Conservation (phyloP, 2,113 vertebrate species). For the Paradoxurus hermaphroditus region DNA sequence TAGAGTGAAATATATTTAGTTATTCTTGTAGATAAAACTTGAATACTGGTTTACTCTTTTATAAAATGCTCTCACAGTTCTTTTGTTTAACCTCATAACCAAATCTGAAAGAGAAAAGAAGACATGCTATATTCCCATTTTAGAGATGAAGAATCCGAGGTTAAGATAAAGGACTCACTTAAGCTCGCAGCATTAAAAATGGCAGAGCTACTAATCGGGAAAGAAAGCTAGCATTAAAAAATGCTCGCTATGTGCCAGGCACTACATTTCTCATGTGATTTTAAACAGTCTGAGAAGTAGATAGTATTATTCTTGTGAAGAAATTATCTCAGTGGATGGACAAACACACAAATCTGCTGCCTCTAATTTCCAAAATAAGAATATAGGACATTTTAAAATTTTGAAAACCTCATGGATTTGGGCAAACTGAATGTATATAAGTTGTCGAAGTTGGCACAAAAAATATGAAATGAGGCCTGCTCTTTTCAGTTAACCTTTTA, state of each 20-base stretch:
- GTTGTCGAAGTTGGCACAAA: slow-evolving; percentile 64
- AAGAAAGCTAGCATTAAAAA: background rate
- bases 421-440: slow-evolving; percentile 69
- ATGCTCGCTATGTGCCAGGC: background rate
- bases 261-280: background rate
- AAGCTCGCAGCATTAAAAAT: background rate
- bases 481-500: slow-evolving; percentile 41
- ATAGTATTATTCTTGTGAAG: background rate
- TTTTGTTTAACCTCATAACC: slow-evolving; percentile 9
- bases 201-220: background rate
- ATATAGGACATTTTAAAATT: background rate
- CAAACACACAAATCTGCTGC: slow-evolving; percentile 13
- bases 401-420: slow-evolving; percentile 59
- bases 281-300: background rate
- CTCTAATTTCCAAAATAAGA: slow-evolving; percentile 40
- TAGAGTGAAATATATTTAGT: slow-evolving; percentile 50
- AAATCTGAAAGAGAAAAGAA: background rate
- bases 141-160: background rate
- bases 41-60: slow-evolving; percentile 39
- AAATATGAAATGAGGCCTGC: slow-evolving; percentile 46
- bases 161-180: background rate
- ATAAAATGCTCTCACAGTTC: background rate
- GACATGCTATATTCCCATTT: background rate
- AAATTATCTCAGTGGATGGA: background rate
- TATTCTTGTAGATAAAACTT: slow-evolving; percentile 31